Base-by-base conservation (phyloP, 2,797 vertebrate genomes). In the Fistularia tabacaria region DNA sequence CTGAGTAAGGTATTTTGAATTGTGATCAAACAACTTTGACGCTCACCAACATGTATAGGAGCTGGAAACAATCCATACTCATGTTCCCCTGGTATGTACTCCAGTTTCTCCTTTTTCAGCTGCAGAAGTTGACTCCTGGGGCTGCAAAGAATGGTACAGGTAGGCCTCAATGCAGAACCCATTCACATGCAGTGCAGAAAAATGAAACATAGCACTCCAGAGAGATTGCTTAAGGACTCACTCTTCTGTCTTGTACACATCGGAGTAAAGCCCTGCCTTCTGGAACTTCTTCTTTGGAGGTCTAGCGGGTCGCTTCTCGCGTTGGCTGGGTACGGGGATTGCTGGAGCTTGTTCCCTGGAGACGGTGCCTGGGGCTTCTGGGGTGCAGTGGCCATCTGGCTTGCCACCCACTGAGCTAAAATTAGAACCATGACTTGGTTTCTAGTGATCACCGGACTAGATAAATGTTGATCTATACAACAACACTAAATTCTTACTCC, bases 251-350 rank as follows among this genome's bases (percentile, higher is more conserved):
- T 99, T 99, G 89, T 96, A 99, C 71, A 98, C 94, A 10, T 99
- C 97, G 1, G 97, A 99, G 83, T 98, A 99, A 51, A 99, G 93
- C 49, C 97, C 97, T 10, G 97, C 97, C 86, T 97, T 99, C 90
- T 99, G 96, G 82, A 95, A 99, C 76, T 99, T 99, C 86, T 99
- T 99, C 90, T 99, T 99, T 62, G 97, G 97, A 57, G 95, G 94
- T 44, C 97, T 92, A 60, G 95, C 92, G 38, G 93, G 71, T 86
- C 97, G 96, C 77, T 99, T 99, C 86, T 96, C 95, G 15, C 94
- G 91, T 71, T 93, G 94, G 77, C 77, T 80, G 49, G 91, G 73
- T 41, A 92, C 78, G 49, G 92, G 37, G 41, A 90, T 89, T 55
- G 91, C 87, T 9, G 85, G 77, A 53, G 64, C 85, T 79, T 92